Conservation (phyloP, 2,888 invertebrate species). For the Andrena trimmerana region DNA sequence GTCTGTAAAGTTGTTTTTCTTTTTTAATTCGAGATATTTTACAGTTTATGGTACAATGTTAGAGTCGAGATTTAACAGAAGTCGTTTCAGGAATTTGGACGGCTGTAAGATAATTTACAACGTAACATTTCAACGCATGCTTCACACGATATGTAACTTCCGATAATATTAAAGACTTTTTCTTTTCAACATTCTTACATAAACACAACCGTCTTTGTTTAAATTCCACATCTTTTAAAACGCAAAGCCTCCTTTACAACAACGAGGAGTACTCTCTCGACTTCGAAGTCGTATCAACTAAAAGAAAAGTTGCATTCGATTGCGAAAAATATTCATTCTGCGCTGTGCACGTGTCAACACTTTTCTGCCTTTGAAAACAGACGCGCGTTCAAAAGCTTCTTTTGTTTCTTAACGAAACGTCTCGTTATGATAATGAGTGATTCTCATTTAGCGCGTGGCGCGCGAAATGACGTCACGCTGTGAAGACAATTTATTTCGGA, state of each 20-base stretch:
- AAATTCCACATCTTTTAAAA: not conserved
- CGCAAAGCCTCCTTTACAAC: conserved; percentile 2
- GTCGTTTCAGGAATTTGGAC: conserved; percentile 22
- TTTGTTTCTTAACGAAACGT: conserved; percentile 21
- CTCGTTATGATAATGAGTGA: conserved; percentile 36
- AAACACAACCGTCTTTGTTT: conserved; percentile 39
- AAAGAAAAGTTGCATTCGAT: conserved; percentile 6
- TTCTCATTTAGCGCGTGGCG: conserved; percentile 15
- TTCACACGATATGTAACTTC: conserved; percentile 26
- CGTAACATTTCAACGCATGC: not conserved
- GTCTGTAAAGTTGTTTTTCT: conserved; percentile 17
- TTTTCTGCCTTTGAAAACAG: not conserved
- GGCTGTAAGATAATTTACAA: conserved; percentile 30
- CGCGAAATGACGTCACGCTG: conserved; percentile 23
- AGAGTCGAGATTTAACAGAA: conserved; percentile 27
- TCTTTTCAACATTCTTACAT: not conserved
- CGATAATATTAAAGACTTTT: conserved; percentile 1
- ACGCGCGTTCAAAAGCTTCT: not conserved
- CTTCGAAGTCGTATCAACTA: not conserved
- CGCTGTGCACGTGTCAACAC: not conserved
- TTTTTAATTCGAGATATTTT: conserved; percentile 42
- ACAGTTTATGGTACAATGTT: conserved; percentile 49
- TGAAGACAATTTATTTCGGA: conserved; percentile 22
- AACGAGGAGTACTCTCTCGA: not conserved
- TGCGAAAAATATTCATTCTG: conserved; percentile 29